Percentiles rank a stretch among this genome's conserved stretches.
Conservation (phyloP, 35 echinoderm and acorn worm genomes). For the Ptychodera flava region DNA sequence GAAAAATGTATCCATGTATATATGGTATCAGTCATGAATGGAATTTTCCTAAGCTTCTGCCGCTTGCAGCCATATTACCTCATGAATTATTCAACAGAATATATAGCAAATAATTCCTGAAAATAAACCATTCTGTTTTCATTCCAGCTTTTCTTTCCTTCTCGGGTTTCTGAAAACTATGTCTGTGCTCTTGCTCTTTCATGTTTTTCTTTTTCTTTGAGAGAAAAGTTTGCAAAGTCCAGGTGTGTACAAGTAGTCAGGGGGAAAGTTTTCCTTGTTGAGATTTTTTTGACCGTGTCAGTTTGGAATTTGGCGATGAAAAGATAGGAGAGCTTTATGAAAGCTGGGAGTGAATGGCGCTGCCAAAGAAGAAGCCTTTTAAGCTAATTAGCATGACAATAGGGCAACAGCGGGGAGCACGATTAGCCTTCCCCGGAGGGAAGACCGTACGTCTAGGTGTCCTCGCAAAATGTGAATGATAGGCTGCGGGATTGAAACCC, state of each 20-base stretch:
- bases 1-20: no score
- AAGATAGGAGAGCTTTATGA: no score
- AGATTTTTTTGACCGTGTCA: not conserved
- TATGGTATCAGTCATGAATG: no score
- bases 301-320: not conserved
- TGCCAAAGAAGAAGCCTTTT: not conserved
- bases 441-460: not conserved
- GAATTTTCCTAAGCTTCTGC: not conserved
- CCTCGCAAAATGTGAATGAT: not conserved
- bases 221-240: not conserved
- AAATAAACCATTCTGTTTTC: no score
- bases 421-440: not conserved
- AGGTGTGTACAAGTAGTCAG: no score
- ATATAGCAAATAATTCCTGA: not conserved
- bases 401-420: not conserved
- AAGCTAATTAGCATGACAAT: not conserved
- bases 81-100: not conserved
- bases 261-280: no score
- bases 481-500: not conserved
- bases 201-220: not conserved
- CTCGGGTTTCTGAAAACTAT: no score
- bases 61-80: not conserved
- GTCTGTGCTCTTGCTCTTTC: no score
- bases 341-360: no score
- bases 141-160: no score